Conservation (phyloP, 2,113 vertebrate genomes). For the Callipepla squamata region DNA sequence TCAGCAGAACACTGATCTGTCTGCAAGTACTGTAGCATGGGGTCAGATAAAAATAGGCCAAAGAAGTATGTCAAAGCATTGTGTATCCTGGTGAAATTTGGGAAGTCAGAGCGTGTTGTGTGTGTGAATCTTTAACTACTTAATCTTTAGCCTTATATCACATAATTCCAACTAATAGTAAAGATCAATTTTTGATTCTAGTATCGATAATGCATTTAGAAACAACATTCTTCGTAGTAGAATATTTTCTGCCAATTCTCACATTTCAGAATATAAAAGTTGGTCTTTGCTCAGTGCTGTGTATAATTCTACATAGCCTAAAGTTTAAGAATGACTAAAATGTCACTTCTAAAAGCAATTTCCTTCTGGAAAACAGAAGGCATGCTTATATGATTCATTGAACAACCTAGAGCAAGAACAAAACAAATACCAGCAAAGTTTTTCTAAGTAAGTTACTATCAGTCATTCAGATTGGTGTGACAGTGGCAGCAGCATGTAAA, state of each 20-base stretch:
- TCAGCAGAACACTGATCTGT: slow-evolving; percentile 59
- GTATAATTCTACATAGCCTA: neutral
- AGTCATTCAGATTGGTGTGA: neutral
- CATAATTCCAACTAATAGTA: neutral
- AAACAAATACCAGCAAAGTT: neutral
- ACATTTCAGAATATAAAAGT: neutral
- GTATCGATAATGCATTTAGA: neutral
- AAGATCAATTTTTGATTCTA: neutral
- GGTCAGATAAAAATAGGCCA: slow-evolving; percentile 66
- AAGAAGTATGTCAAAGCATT: slow-evolving; percentile 40
- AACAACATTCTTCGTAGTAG: neutral
- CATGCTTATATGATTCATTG: neutral
- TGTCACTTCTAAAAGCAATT: neutral
- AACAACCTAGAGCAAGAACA: neutral
- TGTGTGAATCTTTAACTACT: neutral
- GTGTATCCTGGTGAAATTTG: neutral
- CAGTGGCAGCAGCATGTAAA: neutral
- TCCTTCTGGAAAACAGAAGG: neutral
- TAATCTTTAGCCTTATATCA: neutral
- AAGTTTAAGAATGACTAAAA: neutral
- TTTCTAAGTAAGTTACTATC: neutral
- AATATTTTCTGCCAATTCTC: neutral
- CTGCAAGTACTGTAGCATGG: slow-evolving; percentile 30
- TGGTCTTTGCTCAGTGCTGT: neutral
- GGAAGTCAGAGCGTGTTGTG: neutral